phyloP scores from a whole-genome alignment of 2,797 vertebrate species.

The Rhynchotus rufescens region DNA sequence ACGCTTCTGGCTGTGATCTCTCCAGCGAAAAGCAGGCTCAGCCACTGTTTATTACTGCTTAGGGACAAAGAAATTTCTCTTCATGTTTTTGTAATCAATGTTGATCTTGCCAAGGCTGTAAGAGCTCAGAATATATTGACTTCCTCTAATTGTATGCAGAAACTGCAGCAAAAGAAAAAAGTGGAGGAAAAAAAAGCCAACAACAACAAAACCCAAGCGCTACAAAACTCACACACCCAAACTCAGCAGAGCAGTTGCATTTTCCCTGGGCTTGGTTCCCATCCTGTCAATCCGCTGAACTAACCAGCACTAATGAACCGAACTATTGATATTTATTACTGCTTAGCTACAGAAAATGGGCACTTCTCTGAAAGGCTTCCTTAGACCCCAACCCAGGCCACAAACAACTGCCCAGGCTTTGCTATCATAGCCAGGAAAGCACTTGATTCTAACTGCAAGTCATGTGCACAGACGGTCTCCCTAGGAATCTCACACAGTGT shows the following conservation, averaged over 20 bases:
- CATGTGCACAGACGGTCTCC: background rate
- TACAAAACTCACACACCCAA: background rate
- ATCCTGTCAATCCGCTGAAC: background rate
- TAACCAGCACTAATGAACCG: background rate
- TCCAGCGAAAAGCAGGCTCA: background rate
- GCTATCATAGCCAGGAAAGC: background rate
- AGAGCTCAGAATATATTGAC: conserved; percentile 28
- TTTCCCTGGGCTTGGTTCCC: background rate
- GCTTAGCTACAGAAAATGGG: background rate
- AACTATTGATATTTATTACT: background rate
- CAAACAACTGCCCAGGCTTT: background rate
- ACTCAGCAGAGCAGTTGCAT: background rate
- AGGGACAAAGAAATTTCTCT: conserved; percentile 49
- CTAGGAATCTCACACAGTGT: background rate
- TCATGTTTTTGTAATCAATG: conserved; percentile 56
- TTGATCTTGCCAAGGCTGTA: conserved; percentile 8
- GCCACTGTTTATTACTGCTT: background rate
- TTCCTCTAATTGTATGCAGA: conserved; percentile 51
- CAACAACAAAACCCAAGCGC: background rate
- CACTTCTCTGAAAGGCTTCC: background rate
- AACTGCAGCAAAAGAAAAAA: conserved; percentile 36
- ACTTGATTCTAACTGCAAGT: background rate
- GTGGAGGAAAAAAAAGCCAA: background rate
- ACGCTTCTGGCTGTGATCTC: conserved; percentile 24
- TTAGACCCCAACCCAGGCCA: background rate